These are phyloP conservation scores for Thumatha senex DNA, from an alignment of 2,888 invertebrate genomes.

Conservation along the genomic window DNA sequence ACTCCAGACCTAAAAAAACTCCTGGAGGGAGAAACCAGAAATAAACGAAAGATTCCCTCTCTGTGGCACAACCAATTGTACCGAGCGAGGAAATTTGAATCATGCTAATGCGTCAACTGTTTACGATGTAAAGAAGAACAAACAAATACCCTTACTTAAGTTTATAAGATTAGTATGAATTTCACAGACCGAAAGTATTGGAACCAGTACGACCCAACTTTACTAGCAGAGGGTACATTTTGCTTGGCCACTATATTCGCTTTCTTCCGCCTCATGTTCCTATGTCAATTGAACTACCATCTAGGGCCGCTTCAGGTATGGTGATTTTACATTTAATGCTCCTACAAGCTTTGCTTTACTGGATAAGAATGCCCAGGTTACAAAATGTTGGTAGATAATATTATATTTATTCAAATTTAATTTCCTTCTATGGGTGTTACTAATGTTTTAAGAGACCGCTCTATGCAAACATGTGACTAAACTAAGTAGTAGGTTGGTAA, in stretches of 20 bases:
- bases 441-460: slow-evolving; percentile 22
- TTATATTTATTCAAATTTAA: slow-evolving; percentile 37
- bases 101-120: too few relatives aligned
- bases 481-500: neutral
- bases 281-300: slow-evolving; percentile 85
- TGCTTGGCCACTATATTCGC: slow-evolving; percentile 87
- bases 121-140: too few relatives aligned
- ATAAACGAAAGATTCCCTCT: too few relatives aligned
- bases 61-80: too few relatives aligned
- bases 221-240: slow-evolving; percentile 86
- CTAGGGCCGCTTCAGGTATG: slow-evolving; percentile 84
- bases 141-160: too few relatives aligned
- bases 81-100: too few relatives aligned
- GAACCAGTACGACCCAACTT: slow-evolving; percentile 85
- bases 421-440: slow-evolving; percentile 21
- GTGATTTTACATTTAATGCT: slow-evolving; percentile 36
- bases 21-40: too few relatives aligned
- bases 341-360: slow-evolving; percentile 33
- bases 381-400: slow-evolving; percentile 35
- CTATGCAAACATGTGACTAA: slow-evolving; percentile 15
- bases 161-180: too few relatives aligned
- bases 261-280: slow-evolving; percentile 84
- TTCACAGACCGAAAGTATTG: slow-evolving; percentile 85
- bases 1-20: too few relatives aligned
- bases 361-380: slow-evolving; percentile 47